Percentiles rank a stretch among this genome's conserved stretches.
Evolutionary conservation across 2,113 vertebrate genomes (phyloP).

Genomic region (Oncorhynchus clarkii): DNA sequence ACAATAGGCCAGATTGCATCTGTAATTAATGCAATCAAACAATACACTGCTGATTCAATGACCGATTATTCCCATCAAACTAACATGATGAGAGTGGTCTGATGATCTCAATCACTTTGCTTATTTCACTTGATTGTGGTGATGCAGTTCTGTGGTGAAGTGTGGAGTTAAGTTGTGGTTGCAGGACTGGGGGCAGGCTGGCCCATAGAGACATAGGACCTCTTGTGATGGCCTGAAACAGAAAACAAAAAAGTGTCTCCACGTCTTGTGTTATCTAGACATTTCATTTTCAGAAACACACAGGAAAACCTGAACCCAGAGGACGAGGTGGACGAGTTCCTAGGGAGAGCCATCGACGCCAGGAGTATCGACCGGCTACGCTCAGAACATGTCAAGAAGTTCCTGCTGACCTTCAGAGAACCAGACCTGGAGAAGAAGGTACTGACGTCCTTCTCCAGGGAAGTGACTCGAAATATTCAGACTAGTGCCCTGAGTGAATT

Average conservation of each 20-base stretch:
- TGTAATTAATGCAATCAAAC: not conserved
- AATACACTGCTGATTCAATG: not conserved
- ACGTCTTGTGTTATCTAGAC: constrained; percentile 70
- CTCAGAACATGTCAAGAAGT: constrained; percentile 96
- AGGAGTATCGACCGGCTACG: constrained; percentile 95
- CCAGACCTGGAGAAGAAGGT: constrained; percentile 98
- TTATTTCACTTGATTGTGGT: too few relatives aligned
- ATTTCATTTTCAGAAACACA: constrained; percentile 84
- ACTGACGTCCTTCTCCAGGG: constrained; percentile 8
- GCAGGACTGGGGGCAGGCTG: not conserved
- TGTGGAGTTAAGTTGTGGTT: not conserved
- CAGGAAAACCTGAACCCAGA: constrained; percentile 96
- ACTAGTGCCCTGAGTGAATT: too few relatives aligned
- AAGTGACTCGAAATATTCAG: not conserved
- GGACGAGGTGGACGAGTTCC: constrained; percentile 97
- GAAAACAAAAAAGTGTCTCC: constrained; percentile 27
- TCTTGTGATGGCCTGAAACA: constrained; percentile 8
- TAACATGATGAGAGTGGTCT: not conserved
- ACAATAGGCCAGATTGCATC: not conserved
- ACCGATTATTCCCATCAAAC: not conserved
- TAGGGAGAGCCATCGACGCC: constrained; percentile 95
- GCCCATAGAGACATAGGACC: constrained; percentile 1
- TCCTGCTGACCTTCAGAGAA: constrained; percentile 95
- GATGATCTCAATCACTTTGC: too few relatives aligned
- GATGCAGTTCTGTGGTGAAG: not conserved